Base-by-base conservation (phyloP, 1,140 invertebrate species). In the Drosophila nannoptera region DNA sequence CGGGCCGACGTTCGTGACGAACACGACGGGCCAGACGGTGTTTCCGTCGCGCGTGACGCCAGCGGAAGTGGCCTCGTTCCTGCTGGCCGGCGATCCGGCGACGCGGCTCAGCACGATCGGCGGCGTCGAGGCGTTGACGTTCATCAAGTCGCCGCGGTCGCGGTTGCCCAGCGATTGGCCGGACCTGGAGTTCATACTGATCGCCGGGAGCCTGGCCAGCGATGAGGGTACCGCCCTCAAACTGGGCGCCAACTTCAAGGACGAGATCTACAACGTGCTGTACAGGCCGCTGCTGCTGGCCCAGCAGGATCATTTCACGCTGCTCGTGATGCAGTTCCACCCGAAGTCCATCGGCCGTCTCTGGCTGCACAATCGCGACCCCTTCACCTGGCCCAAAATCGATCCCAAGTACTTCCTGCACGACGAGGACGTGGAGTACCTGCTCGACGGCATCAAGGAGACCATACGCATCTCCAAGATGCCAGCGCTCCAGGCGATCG, bases 291-390 rank as follows among this genome's bases (percentile, higher is more conserved):
- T 94, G 16, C 91, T 93, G 62, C 88, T 90, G 42, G 46, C 64
- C 0, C 58, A 58, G 5, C 87, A 89, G n/a, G 92, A 94, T 71
- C 92, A 91, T 7, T 95, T 92, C 83, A 92, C 92, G 0, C 90
- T 95, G 4, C 89, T 94, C 73, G 93, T 94, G 0, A 94, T 96
- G 89, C 84, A 95, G 0, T 90, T 96, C 31, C 91, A 94, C 86
- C 95, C 96, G 0, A 92, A 94, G 86, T 95, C 94, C 0, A 90
- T 92, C 56, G 96, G 96, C 3, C 91, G 91, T 14, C 65, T 97
- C 3, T 91, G 90, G 69, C 88, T 97, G 0, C 90, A 89, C 63
- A 92, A 92, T 5, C 93, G 90, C 7, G 92, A 98, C 90, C 96
- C 96, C 0, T 92, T 92, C 22, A 91, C 94, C 7, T 91, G 93